Percentiles rank a stretch among this genome's conserved stretches.
These are phyloP conservation scores for Melipona quadrifasciata DNA, from an alignment of 1,140 invertebrate species.

Conservation along the genomic window DNA sequence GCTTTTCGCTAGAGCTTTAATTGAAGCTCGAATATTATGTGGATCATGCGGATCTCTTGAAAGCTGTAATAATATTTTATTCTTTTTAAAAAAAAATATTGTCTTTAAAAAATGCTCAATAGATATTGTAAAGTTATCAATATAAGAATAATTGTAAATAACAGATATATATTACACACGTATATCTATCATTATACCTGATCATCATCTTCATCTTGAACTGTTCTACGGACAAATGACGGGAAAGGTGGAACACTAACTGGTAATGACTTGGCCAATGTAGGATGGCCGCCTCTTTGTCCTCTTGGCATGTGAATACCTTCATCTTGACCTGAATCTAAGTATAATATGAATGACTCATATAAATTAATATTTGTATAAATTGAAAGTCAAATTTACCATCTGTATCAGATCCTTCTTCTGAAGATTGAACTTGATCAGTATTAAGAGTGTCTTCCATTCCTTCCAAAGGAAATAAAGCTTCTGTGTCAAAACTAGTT, in stretches of 20 bases:
- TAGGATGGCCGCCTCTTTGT: conserved; percentile 73
- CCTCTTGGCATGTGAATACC: conserved; percentile 78
- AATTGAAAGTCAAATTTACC: conserved; percentile 67
- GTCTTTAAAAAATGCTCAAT: neutral
- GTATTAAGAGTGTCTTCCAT: conserved; percentile 78
- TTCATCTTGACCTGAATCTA: conserved; percentile 80
- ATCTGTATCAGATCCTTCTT: conserved; percentile 81
- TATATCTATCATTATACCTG: conserved; percentile 79
- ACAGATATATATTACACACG: neutral
- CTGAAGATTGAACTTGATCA: conserved; percentile 72
- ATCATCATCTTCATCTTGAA: conserved; percentile 78
- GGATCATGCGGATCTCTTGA: conserved; percentile 77
- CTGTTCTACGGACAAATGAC: conserved; percentile 68
- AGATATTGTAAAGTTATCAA: neutral
- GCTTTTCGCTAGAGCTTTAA: conserved; percentile 92
- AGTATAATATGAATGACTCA: neutral
- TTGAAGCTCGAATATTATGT: conserved; percentile 91
- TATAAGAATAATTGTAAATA: neutral
- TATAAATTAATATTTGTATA: conserved; percentile 17
- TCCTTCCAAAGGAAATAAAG: conserved; percentile 82
- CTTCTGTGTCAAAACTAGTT: conserved; percentile 80
- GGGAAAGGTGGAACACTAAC: conserved; percentile 83
- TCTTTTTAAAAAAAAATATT: conserved; percentile 15
- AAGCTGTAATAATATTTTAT: conserved; percentile 60
- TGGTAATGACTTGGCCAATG: conserved; percentile 83